Conservation (phyloP, 2,113 vertebrate genomes). For the Marmota monax region DNA sequence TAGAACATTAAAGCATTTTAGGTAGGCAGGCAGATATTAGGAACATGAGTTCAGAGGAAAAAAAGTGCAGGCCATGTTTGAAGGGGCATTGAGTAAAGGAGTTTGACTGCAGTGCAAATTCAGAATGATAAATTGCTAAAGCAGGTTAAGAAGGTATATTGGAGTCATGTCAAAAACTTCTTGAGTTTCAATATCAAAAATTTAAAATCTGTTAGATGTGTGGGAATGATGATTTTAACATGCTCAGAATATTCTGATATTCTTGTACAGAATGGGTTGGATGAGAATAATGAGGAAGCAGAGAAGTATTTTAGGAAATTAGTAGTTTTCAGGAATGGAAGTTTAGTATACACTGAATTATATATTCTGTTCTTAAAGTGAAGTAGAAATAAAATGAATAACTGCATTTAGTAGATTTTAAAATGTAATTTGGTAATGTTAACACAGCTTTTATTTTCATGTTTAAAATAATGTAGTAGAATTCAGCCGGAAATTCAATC, state of each 20-base stretch:
- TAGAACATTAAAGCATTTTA: background rate
- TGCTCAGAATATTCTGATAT: background rate
- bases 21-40: background rate
- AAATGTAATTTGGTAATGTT: background rate
- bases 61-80: background rate
- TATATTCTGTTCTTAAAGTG: background rate
- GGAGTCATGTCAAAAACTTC: background rate
- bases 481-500: background rate
- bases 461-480: constrained; percentile 37
- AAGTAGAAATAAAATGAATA: background rate
- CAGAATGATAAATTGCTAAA: background rate
- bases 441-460: background rate
- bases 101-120: background rate
- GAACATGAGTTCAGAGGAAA: background rate
- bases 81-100: background rate
- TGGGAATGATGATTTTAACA: background rate
- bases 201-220: constrained; percentile 4
- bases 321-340: background rate
- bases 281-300: constrained; percentile 4
- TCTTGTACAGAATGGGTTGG: background rate
- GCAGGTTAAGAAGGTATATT: background rate
- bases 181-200: background rate
- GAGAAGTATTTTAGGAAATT: constrained; percentile 1
- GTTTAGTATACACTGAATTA: background rate
- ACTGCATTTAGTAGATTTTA: background rate